A percentile compares a stretch with the other conserved stretches of the same genome.
Evolutionary conservation across 2,113 vertebrate genomes (phyloP).

Genomic region (Calidris pugnax): DNA sequence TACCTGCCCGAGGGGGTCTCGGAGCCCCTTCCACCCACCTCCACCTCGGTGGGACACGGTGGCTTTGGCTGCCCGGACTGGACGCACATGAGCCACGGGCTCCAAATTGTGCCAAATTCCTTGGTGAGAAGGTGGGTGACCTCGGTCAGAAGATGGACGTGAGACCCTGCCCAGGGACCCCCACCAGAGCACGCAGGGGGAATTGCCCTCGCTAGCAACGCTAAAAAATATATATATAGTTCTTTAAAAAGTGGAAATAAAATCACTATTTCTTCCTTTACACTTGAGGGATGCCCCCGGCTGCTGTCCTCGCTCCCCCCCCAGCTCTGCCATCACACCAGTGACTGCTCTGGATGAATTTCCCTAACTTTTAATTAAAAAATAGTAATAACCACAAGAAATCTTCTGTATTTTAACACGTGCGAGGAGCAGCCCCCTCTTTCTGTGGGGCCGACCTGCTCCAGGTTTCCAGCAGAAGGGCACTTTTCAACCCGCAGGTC

Average conservation of each 20-base stretch:
- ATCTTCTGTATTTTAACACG: neutral
- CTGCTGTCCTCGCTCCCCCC: neutral
- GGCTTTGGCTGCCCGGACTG: fast-evolving
- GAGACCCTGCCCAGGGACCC: neutral
- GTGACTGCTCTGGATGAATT: neutral
- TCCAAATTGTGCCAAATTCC: no score
- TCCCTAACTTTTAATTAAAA: neutral
- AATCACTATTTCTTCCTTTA: neutral
- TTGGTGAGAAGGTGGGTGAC: no score
- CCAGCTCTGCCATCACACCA: neutral
- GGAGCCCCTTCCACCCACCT: neutral
- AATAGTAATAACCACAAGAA: neutral
- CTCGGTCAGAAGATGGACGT: no score
- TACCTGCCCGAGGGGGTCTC: neutral
- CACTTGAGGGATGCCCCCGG: neutral
- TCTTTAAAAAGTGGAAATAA: no score
- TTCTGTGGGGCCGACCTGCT: slow-evolving; percentile 44
- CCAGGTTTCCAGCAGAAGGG: slow-evolving; percentile 66
- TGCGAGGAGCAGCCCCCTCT: neutral
- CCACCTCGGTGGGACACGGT: neutral
- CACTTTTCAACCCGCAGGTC: slow-evolving; percentile 68
- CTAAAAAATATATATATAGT: neutral
- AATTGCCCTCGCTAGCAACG: neutral
- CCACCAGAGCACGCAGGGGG: neutral
- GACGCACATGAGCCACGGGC: fast-evolving